Conservation (phyloP, 2,797 vertebrate genomes). For the Peromyscus eremicus region DNA sequence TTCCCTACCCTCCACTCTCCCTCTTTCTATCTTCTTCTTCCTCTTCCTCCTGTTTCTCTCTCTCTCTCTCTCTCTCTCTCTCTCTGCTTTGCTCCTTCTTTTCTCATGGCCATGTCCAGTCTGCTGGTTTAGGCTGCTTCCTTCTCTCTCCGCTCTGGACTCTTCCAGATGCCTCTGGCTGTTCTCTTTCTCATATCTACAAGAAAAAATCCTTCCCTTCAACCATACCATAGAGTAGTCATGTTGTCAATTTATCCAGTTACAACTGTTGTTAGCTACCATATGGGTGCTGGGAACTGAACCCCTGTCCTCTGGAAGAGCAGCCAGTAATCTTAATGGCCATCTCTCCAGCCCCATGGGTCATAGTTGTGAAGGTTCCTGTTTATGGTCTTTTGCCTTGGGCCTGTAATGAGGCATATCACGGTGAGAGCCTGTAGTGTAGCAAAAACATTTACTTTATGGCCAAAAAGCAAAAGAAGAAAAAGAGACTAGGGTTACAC, state of each 20-base stretch:
- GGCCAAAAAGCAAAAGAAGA: not conserved
- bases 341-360: not conserved
- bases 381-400: not conserved
- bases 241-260: not conserved
- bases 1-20: not conserved
- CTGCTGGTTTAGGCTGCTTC: not conserved
- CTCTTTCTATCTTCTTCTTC: not conserved
- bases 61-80: not conserved
- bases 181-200: not conserved
- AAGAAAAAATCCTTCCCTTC: not conserved
- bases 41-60: not conserved
- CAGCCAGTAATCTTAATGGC: not conserved
- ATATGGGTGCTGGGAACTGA: not conserved
- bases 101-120: not conserved
- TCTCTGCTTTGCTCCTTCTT: not conserved
- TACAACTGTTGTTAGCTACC: not conserved
- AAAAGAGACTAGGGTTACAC: not conserved
- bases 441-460: not conserved
- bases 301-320: not conserved
- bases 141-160: not conserved
- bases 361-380: not conserved
- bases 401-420: not conserved
- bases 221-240: not conserved
- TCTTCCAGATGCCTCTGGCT: not conserved
- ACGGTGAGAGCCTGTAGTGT: accelerated